phyloP scores from a whole-genome alignment of 2,797 vertebrate genomes.

The Cynodonichthys magdalenae region DNA sequence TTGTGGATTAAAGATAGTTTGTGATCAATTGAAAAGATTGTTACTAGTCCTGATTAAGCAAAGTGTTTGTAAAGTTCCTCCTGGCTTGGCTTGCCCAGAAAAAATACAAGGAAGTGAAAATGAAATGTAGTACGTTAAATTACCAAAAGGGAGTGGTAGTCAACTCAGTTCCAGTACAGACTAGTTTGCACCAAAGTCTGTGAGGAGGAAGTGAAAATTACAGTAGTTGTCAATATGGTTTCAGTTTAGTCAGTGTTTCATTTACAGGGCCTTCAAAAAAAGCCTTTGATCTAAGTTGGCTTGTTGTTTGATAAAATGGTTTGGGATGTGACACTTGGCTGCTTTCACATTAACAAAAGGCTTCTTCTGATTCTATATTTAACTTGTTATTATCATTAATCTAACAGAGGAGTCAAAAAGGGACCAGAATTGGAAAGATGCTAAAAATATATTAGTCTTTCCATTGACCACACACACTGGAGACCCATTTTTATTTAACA shows the following conservation, averaged over 20 bases:
- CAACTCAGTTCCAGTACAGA: constrained; percentile 65
- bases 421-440: no score
- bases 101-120: constrained; percentile 1
- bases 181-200: constrained; percentile 63
- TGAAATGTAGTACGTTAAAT: constrained; percentile 25
- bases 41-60: constrained; percentile 4
- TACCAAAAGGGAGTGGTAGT: constrained; percentile 55
- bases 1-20: not conserved
- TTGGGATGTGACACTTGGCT: constrained; percentile 35
- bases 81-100: constrained; percentile 2
- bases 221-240: constrained; percentile 40
- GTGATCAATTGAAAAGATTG: not conserved
- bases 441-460: not conserved
- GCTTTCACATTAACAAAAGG: constrained; percentile 38
- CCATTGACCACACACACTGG: constrained; percentile 9
- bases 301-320: constrained; percentile 7
- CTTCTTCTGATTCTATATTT: constrained; percentile 26
- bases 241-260: constrained; percentile 64
- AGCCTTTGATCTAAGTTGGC: not conserved
- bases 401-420: not conserved
- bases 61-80: not conserved
- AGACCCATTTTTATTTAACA: constrained; percentile 2
- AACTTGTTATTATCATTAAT: constrained; percentile 22
- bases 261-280: not conserved
- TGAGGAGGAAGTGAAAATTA: constrained; percentile 69